Evolutionary conservation across 2,113 vertebrate genomes (phyloP), one percentile per base, ranked within the genome.

Genomic region (Gobio gobio): DNA sequence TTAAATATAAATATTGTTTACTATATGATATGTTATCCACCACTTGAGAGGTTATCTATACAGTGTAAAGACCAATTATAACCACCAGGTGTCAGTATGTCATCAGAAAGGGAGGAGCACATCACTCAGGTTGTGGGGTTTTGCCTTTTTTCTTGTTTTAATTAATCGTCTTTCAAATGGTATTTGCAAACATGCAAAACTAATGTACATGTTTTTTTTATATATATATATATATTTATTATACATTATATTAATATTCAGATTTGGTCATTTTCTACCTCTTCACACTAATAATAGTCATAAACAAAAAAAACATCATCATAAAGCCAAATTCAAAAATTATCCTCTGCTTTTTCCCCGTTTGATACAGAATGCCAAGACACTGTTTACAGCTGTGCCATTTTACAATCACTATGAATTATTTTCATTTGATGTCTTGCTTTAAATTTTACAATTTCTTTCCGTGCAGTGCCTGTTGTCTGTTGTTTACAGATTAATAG

Each of bases 71-170:
- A 83, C 29, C 45, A 9, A 10, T 56, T n/a, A 49, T 58, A 45
- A 5, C 79, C 83, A 88, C 63, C 14, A 73, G 79, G 83, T 85
- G 83, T 58, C 79, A 74, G 87, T 70, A 66, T 43, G n/a, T 47
- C 33, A n/a, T 77, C 45, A 58, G 73, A 14, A 56, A 56, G 5
- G 3, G 12, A 66, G 4, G 29, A 63, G 47, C 45, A 40, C 18
- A 0, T 22, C 54, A 56, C 18, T 56, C 18, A 56, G 18, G 5
- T 20, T 56, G 51, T 56, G 54, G 5, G 22, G 10, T 61, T 61
- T 24, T 61, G 10, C 8, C 33, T 36, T 4, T 20, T 9, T 33
- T 1, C 3, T 49, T 49, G 12, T 49, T 49, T 18, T 8, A 0
- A 8, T 56, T 56, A 8, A 8, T 20, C 7, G 6, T 56, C 18